Conservation (phyloP, 2,113 vertebrate species). For the Orycteropus afer region DNA sequence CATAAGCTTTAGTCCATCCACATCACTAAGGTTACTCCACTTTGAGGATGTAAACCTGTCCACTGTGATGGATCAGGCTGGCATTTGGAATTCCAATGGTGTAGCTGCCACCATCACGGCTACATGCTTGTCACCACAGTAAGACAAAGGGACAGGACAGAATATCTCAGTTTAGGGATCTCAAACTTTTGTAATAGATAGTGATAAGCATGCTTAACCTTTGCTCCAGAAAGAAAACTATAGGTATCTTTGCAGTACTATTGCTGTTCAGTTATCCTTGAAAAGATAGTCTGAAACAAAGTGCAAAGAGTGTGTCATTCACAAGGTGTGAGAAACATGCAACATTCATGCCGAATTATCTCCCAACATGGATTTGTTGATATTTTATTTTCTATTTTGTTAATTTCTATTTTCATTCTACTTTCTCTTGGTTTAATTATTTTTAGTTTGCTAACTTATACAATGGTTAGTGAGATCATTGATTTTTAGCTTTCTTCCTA, state of each 20-base stretch:
- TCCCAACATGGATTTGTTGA: not conserved
- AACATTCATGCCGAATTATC: not conserved
- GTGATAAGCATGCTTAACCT: not conserved
- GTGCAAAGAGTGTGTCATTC: not conserved
- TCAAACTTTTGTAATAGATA: not conserved
- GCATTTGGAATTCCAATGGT: too few relatives aligned
- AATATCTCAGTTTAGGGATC: not conserved
- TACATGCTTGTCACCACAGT: too few relatives aligned
- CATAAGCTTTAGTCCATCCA: too few relatives aligned
- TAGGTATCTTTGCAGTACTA: not conserved
- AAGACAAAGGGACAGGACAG: too few relatives aligned
- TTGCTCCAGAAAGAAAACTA: not conserved
- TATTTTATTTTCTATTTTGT: not conserved
- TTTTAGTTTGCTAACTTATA: slow-evolving; percentile 16
- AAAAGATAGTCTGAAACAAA: not conserved
- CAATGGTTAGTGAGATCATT: not conserved
- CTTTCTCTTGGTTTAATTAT: not conserved
- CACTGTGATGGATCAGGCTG: too few relatives aligned
- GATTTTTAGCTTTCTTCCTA: not conserved
- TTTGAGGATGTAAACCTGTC: too few relatives aligned
- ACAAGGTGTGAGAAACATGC: not conserved
- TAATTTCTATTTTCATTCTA: not conserved
- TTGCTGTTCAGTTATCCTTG: not conserved
- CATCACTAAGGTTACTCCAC: too few relatives aligned
- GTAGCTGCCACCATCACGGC: too few relatives aligned